Percentiles rank a stretch among this genome's conserved stretches.
Evolutionary conservation across 2,113 vertebrate species (phyloP).

Genomic region (Pituophis catenifer): DNA sequence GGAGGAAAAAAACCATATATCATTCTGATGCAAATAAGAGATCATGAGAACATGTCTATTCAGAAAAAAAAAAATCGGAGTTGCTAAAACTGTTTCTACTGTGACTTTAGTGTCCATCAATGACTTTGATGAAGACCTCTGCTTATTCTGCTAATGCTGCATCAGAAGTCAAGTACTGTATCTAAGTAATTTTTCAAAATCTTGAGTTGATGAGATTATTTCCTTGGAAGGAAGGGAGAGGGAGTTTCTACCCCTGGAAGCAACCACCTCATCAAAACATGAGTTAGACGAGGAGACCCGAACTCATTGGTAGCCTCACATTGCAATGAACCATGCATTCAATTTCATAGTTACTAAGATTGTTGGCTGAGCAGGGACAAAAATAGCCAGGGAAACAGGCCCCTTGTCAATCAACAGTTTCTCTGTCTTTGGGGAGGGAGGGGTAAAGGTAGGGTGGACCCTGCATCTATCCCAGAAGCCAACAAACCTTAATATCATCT

Average conservation of each 20-base stretch:
- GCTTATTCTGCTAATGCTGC: background rate
- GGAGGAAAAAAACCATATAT: background rate
- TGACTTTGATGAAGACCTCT: background rate
- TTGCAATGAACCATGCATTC: background rate
- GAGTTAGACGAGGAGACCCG: background rate
- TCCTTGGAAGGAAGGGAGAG: background rate
- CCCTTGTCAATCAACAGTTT: background rate
- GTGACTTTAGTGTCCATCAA: background rate
- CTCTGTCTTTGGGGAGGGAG: background rate
- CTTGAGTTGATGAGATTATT: background rate
- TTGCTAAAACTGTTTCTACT: background rate
- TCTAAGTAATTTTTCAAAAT: background rate
- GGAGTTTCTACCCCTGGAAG: background rate
- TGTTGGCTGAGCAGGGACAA: background rate
- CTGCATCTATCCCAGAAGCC: background rate
- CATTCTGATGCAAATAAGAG: background rate
- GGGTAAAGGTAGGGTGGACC: background rate
- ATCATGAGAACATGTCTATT: background rate
- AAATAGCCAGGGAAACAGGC: background rate
- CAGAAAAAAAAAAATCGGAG: background rate
- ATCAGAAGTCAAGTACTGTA: background rate
- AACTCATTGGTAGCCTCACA: background rate
- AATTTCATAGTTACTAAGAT: background rate
- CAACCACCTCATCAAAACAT: background rate
- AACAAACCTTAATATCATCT: background rate